These are phyloP conservation scores for Ethmia dodecea DNA, from an alignment of 2,888 invertebrate genomes.

Conservation along the genomic window DNA sequence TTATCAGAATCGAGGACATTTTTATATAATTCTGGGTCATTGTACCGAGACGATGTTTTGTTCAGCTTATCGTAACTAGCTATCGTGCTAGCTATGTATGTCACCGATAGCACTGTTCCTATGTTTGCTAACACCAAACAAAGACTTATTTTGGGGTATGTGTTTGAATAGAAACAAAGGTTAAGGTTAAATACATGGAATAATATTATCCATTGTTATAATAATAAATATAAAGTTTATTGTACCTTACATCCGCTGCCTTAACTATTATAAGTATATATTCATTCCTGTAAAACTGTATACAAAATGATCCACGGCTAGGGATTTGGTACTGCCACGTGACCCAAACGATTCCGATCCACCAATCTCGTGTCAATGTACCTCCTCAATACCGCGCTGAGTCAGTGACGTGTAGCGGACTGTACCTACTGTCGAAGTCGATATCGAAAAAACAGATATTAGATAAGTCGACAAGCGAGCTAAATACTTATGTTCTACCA, in stretches of 20 bases:
- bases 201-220: not conserved
- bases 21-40: constrained; percentile 77
- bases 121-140: constrained; percentile 45
- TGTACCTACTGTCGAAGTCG: no score
- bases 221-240: no score
- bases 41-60: constrained; percentile 72
- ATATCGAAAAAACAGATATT: no score
- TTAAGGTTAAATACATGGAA: constrained; percentile 8
- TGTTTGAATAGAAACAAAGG: constrained; percentile 4
- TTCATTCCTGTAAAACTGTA: not conserved
- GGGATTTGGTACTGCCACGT: constrained; percentile 1
- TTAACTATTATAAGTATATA: not conserved
- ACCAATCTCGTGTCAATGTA: constrained; percentile 43
- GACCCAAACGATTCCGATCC: constrained; percentile 13
- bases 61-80: constrained; percentile 59
- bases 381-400: constrained; percentile 35
- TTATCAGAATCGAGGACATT: constrained; percentile 68
- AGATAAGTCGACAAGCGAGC: no score
- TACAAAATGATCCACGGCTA: not conserved
- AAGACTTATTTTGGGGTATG: constrained; percentile 19
- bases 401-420: constrained; percentile 35
- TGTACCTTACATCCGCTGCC: no score
- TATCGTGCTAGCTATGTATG: constrained; percentile 67
- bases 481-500: no score
- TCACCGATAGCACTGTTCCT: constrained; percentile 60